Base-by-base conservation (phyloP, 2,113 vertebrate genomes). In the Montifringilla adamsi region DNA sequence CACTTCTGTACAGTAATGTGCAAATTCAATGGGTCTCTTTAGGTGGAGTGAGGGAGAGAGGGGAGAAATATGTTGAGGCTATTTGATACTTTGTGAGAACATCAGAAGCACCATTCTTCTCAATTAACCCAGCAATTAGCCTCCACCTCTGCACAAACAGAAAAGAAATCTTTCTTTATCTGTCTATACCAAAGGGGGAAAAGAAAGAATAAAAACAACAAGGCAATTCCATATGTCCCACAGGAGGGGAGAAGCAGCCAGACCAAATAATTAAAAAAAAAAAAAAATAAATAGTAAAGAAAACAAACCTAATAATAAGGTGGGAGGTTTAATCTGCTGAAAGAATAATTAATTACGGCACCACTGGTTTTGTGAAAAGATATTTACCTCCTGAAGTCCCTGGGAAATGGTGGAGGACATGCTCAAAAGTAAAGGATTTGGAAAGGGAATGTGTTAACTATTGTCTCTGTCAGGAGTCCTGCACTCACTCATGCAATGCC, bases 61-160 rank as follows among this genome's bases (percentile, higher is more conserved):
- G 87, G 94, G 84, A 93, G 87, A 97, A 97, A 95, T 90, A 95
- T 97, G 96, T 76, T 96, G 90, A 95, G 95, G 96, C 87, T 97
- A 96, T 97, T 91, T 95, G 87, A 97, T 95, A 91, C 95, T 97
- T 97, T 91, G 93, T 94, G 94, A 87, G 86, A 91, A 96, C 90
- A 96, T 97, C 96, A 97, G 97, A 98, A 97, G 93, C 68, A 92
- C 85, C 93, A 98, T 97, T 97, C 93, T 96, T 96, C 96, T 97
- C 96, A 96, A 97, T 98, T 96, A 97, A 96, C 96, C 91, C 87
- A 93, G 95, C 95, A 97, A 98, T 97, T 97, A 96, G 90, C 93
- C 95, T 96, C 92, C 91, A 97, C 89, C 94, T 96, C 75, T 70
- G 92, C 80, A 87, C 1, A 1, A 80, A 81, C 22, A 24, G 89